These are phyloP conservation scores for Lamproptera curius DNA, from an alignment of 2,888 invertebrate genomes.

Conservation along the genomic window DNA sequence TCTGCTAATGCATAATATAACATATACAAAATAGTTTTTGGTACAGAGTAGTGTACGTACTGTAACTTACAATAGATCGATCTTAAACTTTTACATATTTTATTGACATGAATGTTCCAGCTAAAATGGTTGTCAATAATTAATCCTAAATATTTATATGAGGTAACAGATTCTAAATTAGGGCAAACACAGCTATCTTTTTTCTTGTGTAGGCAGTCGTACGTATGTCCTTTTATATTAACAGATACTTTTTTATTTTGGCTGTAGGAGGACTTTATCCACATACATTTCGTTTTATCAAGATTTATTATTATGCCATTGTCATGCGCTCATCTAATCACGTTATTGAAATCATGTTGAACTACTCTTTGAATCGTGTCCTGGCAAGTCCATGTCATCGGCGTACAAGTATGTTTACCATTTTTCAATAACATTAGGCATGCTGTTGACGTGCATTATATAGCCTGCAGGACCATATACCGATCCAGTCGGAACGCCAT, in stretches of 20 bases:
- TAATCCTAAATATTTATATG: background rate
- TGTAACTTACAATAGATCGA: background rate
- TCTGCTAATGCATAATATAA: no score
- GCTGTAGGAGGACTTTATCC: background rate
- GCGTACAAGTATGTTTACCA: background rate
- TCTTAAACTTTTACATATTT: background rate
- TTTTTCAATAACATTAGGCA: background rate
- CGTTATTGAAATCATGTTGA: slow-evolving; percentile 4
- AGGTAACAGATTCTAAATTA: background rate
- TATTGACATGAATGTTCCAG: background rate
- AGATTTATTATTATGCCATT: slow-evolving; percentile 6
- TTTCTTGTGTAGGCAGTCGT: background rate
- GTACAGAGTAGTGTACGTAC: background rate
- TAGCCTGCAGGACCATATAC: background rate
- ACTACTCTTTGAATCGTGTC: background rate
- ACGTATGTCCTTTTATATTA: background rate
- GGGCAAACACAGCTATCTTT: background rate
- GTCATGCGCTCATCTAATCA: slow-evolving; percentile 6
- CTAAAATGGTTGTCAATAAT: background rate
- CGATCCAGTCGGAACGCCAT: background rate
- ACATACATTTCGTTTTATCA: slow-evolving; percentile 5
- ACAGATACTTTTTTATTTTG: background rate
- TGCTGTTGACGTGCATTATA: slow-evolving; percentile 1
- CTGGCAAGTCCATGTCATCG: background rate
- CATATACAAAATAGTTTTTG: no score